phyloP scores from a whole-genome alignment of 2,797 vertebrate species.

The Argyrosomus regius region DNA sequence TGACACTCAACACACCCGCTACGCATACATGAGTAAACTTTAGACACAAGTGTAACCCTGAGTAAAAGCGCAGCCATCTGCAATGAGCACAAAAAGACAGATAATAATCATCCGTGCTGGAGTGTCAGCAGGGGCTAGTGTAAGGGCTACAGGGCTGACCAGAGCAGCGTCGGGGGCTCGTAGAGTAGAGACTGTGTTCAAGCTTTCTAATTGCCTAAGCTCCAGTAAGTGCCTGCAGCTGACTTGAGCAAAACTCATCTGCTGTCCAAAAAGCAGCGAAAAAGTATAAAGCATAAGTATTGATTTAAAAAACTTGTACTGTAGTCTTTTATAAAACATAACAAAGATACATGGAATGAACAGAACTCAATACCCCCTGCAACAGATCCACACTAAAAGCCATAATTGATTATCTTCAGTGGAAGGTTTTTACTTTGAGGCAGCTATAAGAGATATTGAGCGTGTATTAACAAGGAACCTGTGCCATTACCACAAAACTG shows the following conservation, averaged over 20 bases:
- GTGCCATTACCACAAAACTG: conserved; percentile 26
- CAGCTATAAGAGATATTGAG: conserved; percentile 44
- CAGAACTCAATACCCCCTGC: conserved; percentile 24
- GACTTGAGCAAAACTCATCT: conserved; percentile 27
- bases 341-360: conserved; percentile 25
- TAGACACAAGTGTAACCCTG: not conserved
- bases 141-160: conserved; percentile 24
- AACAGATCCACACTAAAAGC: conserved; percentile 28
- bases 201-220: conserved; percentile 54
- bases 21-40: conserved; percentile 8
- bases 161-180: conserved; percentile 15
- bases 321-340: conserved; percentile 26
- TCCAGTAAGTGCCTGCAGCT: conserved; percentile 39
- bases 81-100: conserved; percentile 22
- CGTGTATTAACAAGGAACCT: conserved; percentile 30
- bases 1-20: conserved; percentile 3
- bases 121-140: conserved; percentile 18
- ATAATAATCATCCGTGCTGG: conserved; percentile 25
- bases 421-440: conserved; percentile 49
- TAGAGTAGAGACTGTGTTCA: not conserved
- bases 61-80: conserved; percentile 8
- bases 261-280: conserved; percentile 4
- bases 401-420: conserved; percentile 54
- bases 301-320: conserved; percentile 26
- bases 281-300: conserved; percentile 20